Conservation (phyloP, 2,113 vertebrate genomes). For the Diphyllodes magnificus region DNA sequence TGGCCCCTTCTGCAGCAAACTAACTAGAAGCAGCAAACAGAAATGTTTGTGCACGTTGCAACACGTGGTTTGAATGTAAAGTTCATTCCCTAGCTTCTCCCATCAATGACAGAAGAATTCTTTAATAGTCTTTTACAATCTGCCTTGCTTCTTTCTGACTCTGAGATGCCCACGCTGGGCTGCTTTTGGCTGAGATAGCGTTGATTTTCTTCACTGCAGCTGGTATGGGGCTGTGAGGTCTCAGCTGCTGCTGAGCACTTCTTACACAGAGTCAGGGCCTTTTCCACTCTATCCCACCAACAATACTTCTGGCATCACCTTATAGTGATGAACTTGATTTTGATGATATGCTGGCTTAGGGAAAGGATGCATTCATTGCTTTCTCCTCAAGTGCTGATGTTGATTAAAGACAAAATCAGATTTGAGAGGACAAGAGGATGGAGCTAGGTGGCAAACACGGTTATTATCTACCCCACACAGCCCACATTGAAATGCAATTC, state of each 20-base stretch:
- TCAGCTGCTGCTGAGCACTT: background rate
- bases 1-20: background rate
- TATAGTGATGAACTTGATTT: background rate
- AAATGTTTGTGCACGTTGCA: background rate
- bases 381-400: background rate
- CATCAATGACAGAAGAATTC: background rate
- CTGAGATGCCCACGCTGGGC: background rate
- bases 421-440: background rate
- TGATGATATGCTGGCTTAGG: background rate
- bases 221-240: background rate
- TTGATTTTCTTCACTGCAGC: background rate
- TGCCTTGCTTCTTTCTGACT: background rate
- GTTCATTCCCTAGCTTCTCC: background rate
- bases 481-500: background rate
- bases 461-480: background rate
- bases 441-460: background rate
- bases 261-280: background rate
- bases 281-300: background rate
- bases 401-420: background rate
- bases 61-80: background rate
- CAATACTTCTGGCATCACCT: background rate
- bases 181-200: background rate
- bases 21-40: background rate
- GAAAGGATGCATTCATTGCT: background rate
- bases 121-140: background rate